These are phyloP conservation scores for Thunnus thynnus DNA, from an alignment of 2,113 vertebrate genomes.

Conservation along the genomic window DNA sequence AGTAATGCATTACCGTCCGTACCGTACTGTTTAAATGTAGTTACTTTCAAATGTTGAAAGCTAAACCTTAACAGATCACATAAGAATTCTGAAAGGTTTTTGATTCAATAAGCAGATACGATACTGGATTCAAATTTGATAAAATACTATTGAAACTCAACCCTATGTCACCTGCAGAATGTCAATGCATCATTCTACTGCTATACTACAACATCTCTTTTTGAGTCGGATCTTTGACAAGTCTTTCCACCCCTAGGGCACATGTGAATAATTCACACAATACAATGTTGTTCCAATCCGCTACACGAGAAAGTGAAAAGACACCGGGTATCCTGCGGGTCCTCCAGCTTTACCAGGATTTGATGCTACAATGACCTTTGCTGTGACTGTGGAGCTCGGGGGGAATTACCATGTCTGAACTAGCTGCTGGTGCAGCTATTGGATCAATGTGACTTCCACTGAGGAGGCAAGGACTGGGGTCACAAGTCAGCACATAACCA, in stretches of 20 bases:
- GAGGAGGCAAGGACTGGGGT: conserved; percentile 7
- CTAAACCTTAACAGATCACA: too few relatives aligned
- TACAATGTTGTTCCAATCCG: conserved; percentile 7
- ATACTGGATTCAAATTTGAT: too few relatives aligned
- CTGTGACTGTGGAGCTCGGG: neutral
- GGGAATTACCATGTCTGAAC: conserved; percentile 32
- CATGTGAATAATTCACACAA: conserved; percentile 33
- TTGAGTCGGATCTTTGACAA: neutral
- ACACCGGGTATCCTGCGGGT: neutral
- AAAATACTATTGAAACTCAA: too few relatives aligned
- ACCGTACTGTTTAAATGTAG: too few relatives aligned
- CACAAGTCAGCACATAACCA: conserved; percentile 1
- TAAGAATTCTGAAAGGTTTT: too few relatives aligned
- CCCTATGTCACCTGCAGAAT: too few relatives aligned
- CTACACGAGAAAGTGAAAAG: conserved; percentile 25
- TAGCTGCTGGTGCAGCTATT: conserved; percentile 3
- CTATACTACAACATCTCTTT: neutral
- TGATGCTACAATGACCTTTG: conserved; percentile 3
- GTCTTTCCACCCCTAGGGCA: conserved; percentile 2
- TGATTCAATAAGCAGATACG: too few relatives aligned
- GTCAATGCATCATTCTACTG: too few relatives aligned
- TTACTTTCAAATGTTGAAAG: too few relatives aligned
- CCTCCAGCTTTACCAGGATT: conserved; percentile 23
- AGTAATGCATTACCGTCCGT: too few relatives aligned
- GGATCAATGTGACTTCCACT: conserved; percentile 43